Percentiles rank a stretch among this genome's conserved stretches.
These are phyloP conservation scores for Notiomystis cincta DNA, from an alignment of 2,113 vertebrate species.

Conservation along the genomic window DNA sequence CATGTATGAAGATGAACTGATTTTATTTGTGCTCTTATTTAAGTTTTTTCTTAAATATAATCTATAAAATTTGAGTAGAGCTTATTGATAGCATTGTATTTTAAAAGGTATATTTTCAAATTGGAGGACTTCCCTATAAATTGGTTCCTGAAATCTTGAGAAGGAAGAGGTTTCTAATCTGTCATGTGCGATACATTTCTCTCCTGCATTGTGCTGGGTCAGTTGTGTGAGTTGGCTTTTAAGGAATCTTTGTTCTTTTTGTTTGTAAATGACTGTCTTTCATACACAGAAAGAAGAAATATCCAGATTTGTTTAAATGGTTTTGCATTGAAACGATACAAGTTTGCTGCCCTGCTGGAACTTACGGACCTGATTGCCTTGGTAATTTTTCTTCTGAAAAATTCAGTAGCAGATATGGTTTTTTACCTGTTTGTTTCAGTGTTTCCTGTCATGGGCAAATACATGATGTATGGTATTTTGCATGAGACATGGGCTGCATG, in stretches of 20 bases:
- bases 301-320: constrained; percentile 89
- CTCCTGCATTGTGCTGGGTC: neutral
- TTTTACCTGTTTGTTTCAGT: neutral
- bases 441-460: neutral
- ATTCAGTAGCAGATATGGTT: neutral
- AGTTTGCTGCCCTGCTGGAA: constrained; percentile 87
- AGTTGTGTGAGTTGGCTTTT: neutral
- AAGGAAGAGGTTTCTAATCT: neutral
- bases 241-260: neutral
- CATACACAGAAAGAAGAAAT: constrained; percentile 80
- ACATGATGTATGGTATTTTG: neutral
- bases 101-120: neutral
- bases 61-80: neutral
- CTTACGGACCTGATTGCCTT: constrained; percentile 85
- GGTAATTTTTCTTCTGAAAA: constrained; percentile 69
- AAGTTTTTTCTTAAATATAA: neutral
- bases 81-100: neutral
- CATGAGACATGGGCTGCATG: neutral
- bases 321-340: constrained; percentile 87
- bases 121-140: neutral
- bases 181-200: neutral
- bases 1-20: neutral
- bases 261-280: neutral
- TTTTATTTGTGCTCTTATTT: neutral
- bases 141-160: neutral